Base-by-base conservation (phyloP, 1,140 invertebrate genomes). In the Drosophila micromelanica region DNA sequence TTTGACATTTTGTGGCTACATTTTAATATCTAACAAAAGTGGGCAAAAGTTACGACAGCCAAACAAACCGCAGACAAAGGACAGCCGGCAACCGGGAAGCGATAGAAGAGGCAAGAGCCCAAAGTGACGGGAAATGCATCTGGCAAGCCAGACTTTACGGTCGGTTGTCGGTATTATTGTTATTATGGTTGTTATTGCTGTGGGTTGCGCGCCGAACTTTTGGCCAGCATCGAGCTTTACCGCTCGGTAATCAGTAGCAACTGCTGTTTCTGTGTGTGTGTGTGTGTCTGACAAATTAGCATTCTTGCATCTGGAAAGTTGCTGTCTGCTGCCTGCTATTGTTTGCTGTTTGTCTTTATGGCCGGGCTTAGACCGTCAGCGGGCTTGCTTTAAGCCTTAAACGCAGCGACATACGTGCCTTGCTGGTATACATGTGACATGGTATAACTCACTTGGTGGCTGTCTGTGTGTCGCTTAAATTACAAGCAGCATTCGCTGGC, bases 1-100 rank as follows among this genome's bases (percentile, higher is more conserved):
- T 87, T 86, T 86, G 84, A 86, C 82, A 86, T 87, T 86, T 76
- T 89, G 82, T 82, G 82, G 82, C 80, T 78, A 64, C 59, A 86
- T 82, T 87, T 87, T 87, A 87, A 87, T 82, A 87, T 87, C 72
- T 87, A 76, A 60, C 45, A 76, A 82, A 63, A 86, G 78, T 87
- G 82, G 80, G 54, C 71, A 76, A 78, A 87, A 86, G 78, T 87
- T 87, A 78, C 71, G 70, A 59, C 52, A 69, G 32, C 32, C 35
- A 51, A 67, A 49, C 42, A 73, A 30, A 71, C 45, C 45, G 49
- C 64, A 64, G 71, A 65, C 42, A 63, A 30, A 40, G 60, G 51
- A 63, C 9, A 38, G 27, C 30, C 8, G 60, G 65, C 54, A 61
- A 48, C 62, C 13, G 17, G 1, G 40, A 35, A 30, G n/a, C 46